Evolutionary conservation across 1,140 invertebrate genomes (phyloP).

Genomic region (Varroa destructor): DNA sequence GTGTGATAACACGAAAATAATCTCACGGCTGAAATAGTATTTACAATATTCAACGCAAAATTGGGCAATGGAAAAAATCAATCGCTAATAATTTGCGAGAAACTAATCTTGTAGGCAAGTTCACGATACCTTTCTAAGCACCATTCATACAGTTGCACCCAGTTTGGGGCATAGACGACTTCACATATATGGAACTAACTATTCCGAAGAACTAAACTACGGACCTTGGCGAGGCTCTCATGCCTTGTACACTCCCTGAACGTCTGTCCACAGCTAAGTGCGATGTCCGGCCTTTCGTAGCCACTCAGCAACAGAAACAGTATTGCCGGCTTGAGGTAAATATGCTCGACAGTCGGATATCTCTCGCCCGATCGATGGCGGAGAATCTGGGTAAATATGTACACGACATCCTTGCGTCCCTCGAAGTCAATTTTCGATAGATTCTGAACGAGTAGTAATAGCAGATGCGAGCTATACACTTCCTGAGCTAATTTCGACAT

Average conservation of each 20-base stretch:
- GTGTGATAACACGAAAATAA: too few relatives aligned
- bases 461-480: constrained; percentile 70
- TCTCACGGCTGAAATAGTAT: too few relatives aligned
- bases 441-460: constrained; percentile 82
- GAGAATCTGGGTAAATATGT: constrained; percentile 97
- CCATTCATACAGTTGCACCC: too few relatives aligned
- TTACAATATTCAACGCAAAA: too few relatives aligned
- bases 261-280: constrained; percentile 98
- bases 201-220: background rate
- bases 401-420: constrained; percentile 96
- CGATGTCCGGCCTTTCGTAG: constrained; percentile 98
- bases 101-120: too few relatives aligned
- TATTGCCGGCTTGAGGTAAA: constrained; percentile 93
- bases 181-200: too few relatives aligned
- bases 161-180: too few relatives aligned
- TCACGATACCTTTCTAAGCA: too few relatives aligned
- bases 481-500: constrained; percentile 84
- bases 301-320: constrained; percentile 89
- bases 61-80: too few relatives aligned
- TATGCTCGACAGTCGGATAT: constrained; percentile 95
- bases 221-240: constrained; percentile 76
- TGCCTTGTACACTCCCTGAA: constrained; percentile 91
- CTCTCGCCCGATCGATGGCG: constrained; percentile 91
- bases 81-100: too few relatives aligned
- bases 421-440: constrained; percentile 94